Percentiles rank a stretch among this genome's conserved stretches.
These are phyloP conservation scores for Ficedula albicollis DNA, from an alignment of 2,797 vertebrate species.

Conservation along the genomic window DNA sequence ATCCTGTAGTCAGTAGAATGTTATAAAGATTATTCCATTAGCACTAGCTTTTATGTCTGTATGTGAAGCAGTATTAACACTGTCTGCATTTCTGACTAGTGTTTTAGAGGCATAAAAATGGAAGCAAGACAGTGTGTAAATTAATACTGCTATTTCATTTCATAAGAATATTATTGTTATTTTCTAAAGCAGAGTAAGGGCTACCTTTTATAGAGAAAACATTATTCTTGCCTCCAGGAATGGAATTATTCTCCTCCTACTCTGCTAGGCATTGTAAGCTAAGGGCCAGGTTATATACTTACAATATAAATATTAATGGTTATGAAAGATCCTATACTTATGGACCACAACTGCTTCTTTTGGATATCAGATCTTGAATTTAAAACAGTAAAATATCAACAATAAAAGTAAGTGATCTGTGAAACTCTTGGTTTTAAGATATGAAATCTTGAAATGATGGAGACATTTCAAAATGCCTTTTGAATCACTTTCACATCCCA, in stretches of 20 bases:
- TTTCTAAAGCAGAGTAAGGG: slow-evolving; percentile 11
- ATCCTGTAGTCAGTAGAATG: slow-evolving; percentile 17
- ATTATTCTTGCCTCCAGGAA: slow-evolving; percentile 19
- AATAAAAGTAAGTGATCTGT: background rate
- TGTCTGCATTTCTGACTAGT: background rate
- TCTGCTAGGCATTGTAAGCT: slow-evolving; percentile 16
- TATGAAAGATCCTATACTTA: slow-evolving; percentile 1
- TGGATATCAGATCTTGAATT: background rate
- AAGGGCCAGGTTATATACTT: slow-evolving; percentile 3
- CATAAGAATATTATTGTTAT: background rate
- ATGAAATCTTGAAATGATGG: background rate
- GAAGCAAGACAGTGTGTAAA: slow-evolving; percentile 1
- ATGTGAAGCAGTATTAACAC: slow-evolving; percentile 36
- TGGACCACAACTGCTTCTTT: background rate
- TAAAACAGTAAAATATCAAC: background rate
- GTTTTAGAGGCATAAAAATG: slow-evolving; percentile 1
- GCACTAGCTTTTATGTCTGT: slow-evolving; percentile 42
- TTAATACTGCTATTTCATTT: slow-evolving; percentile 41
- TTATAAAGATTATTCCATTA: slow-evolving; percentile 24
- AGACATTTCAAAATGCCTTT: slow-evolving; percentile 36
- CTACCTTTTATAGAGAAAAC: slow-evolving; percentile 13
- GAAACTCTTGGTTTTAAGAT: background rate
- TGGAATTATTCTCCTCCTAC: background rate
- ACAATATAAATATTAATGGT: background rate
- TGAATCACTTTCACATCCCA: background rate